Base-by-base conservation (phyloP, 1,140 invertebrate species). In the Leptinotarsa defecta region DNA sequence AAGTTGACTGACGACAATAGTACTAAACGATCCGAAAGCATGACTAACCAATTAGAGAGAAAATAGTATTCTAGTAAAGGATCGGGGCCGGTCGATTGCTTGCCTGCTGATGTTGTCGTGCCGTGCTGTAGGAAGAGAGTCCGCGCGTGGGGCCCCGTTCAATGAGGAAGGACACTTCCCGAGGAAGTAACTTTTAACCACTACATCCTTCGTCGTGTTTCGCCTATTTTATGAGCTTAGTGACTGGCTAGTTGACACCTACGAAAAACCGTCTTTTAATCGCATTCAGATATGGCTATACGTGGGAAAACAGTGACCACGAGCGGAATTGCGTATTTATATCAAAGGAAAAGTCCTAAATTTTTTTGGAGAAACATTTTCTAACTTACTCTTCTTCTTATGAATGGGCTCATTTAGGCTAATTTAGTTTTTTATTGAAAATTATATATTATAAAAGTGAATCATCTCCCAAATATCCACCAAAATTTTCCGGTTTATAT, bases 151-250 rank as follows among this genome's bases (percentile, higher is more conserved):
- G 77, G 77, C 74, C 52, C 52, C 74, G 61, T 72, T 74, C 78
- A 81, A 79, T 81, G 78, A 81, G 80, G 80, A 81, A 81, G 80
- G 69, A 81, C 80, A 73, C 76, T 81, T 81, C 80, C 80, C 78
- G 75, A 77, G 80, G 80, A 81, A 81, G 78, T 75, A 64, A 76
- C 75, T 76, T 76, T 79, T 79, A 81, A 81, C 72, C 78, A 68
- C 78, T 71, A 76, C 76, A 81, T 81, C 78, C 80, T 81, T 76
- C 65, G 52, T 20, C 52, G 52, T 57, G 52, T 15, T 57, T 57
- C 52, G 52, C 52, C 52, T 57, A 57, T 57, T 57, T 57, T 57
- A 57, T 19, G 52, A 57, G 52, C 52, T n/a, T 15, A 4, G 13
- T 19, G 52, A 57, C 52, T 15, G n/a, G 52, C 52, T 57, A 8